Percentiles rank a stretch among this genome's conserved stretches.
Conservation (phyloP, 2,113 vertebrate genomes). For the Xiphophorus hellerii region DNA sequence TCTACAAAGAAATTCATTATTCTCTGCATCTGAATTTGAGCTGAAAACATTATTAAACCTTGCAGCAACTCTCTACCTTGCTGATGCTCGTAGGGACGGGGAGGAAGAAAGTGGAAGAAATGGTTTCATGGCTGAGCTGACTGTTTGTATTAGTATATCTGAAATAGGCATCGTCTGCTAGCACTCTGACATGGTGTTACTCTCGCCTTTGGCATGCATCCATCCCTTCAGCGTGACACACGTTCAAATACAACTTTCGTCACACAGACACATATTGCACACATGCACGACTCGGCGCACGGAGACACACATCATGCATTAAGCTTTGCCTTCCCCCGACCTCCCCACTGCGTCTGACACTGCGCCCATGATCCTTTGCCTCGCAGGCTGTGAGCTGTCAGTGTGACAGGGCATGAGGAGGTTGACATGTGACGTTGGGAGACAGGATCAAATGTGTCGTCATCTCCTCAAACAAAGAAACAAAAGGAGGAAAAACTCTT, state of each 20-base stretch:
- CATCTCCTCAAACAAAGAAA: constrained; percentile 72
- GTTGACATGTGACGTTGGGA: constrained; percentile 73
- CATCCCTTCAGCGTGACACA: constrained; percentile 71
- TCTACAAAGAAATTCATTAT: too few species aligned
- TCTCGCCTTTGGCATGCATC: constrained; percentile 76
- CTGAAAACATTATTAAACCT: constrained; percentile 22
- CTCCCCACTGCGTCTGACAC: constrained; percentile 70
- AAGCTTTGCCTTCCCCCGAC: constrained; percentile 61
- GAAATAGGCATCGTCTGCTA: constrained; percentile 82
- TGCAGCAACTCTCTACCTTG: constrained; percentile 8
- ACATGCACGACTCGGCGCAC: constrained; percentile 9
- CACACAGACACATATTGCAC: constrained; percentile 16
- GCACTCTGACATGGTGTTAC: constrained; percentile 83
- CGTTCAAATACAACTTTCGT: constrained; percentile 26
- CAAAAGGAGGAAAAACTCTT: constrained; percentile 63
- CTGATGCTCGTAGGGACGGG: constrained; percentile 24
- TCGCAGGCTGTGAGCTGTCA: constrained; percentile 78
- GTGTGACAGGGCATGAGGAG: constrained; percentile 68
- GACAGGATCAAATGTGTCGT: constrained; percentile 80
- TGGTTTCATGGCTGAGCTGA: constrained; percentile 82
- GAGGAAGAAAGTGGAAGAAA: constrained; percentile 67
- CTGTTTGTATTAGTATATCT: constrained; percentile 79
- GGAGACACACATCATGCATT: constrained; percentile 57
- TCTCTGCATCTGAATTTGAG: neutral
- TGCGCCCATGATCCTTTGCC: constrained; percentile 78